Evolutionary conservation across 2,113 vertebrate genomes (phyloP), one percentile per base, ranked within the genome.

Genomic region (Megaceryle torquata): DNA sequence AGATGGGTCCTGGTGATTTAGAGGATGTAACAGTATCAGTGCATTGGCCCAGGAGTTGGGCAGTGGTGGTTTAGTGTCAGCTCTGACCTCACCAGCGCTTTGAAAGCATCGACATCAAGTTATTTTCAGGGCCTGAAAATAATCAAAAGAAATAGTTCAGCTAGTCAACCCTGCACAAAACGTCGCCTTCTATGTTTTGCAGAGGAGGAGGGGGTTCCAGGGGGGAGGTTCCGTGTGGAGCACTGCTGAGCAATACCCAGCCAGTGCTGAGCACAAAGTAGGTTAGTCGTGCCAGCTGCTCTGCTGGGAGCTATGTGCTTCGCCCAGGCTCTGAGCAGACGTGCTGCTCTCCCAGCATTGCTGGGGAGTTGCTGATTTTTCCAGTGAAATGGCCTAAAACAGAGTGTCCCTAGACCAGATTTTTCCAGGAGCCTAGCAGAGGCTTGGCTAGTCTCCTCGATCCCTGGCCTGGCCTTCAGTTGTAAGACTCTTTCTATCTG

Each of bases 71-170:
- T 92, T 43, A 53, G 19, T 24, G 44, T 39, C 26, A 21, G 2
- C 53, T 46, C 57, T 41, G 51, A 53, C 68, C 54, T 83, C 33
- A 15, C 3, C 22, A 63, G 39, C 3, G 1, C 68, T 83, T 72
- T 67, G 48, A 53, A 81, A 92, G 44, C 64, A 25, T 9, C 46
- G 33, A 35, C 48, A 7, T 41, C 15, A 31, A 41, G 50, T 82
- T 76, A 82, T 92, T 89, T 96, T 87, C 74, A 89, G 57, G 35
- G 25, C 28, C 28, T 53, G 64, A 48, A 93, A 93, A 74, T 56
- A 91, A 51, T 48, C 9, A 11, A 24, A 83, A 77, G 19, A 65
- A 82, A 51, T 15, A 63, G n/a, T 59, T 53, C 54, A 39, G 22
- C 28, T 57, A 22, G 46, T 60, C 20, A 78, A 18, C 50, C 15